Conservation (phyloP, 2,797 vertebrate genomes). For the Podarcis lilfordi region DNA sequence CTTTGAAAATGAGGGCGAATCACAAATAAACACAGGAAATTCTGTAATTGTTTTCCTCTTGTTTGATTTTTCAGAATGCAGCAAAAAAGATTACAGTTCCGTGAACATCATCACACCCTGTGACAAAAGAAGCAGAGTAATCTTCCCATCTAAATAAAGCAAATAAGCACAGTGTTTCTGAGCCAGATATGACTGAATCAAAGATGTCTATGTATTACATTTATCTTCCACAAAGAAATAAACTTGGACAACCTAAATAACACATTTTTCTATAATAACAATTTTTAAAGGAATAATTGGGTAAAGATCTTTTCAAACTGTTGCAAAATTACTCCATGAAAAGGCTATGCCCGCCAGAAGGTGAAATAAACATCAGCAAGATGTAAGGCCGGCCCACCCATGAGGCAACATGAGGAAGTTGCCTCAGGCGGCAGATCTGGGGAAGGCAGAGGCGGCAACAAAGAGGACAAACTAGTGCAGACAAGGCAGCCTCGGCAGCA, state of each 20-base stretch:
- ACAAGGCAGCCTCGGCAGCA: too few relatives aligned
- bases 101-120: constrained; percentile 6
- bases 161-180: constrained; percentile 16
- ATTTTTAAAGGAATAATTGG: constrained; percentile 1
- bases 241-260: constrained; percentile 20
- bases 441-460: too few relatives aligned
- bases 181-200: constrained; percentile 52
- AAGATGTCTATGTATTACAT: constrained; percentile 14
- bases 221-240: constrained; percentile 45
- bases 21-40: constrained; percentile 20
- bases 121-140: constrained; percentile 33
- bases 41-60: background rate
- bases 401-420: background rate
- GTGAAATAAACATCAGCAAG: constrained; percentile 1
- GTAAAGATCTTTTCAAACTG: background rate
- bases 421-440: too few relatives aligned
- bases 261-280: background rate
- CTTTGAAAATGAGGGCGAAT: constrained; percentile 27
- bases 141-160: constrained; percentile 37
- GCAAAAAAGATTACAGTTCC: background rate
- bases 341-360: background rate
- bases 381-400: background rate
- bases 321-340: background rate
- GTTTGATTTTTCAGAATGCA: constrained; percentile 41
- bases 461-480: too few relatives aligned